A percentile compares a stretch with the other conserved stretches of the same genome.
phyloP scores from a whole-genome alignment of 2,888 invertebrate genomes.

The Pandemis heparana region DNA sequence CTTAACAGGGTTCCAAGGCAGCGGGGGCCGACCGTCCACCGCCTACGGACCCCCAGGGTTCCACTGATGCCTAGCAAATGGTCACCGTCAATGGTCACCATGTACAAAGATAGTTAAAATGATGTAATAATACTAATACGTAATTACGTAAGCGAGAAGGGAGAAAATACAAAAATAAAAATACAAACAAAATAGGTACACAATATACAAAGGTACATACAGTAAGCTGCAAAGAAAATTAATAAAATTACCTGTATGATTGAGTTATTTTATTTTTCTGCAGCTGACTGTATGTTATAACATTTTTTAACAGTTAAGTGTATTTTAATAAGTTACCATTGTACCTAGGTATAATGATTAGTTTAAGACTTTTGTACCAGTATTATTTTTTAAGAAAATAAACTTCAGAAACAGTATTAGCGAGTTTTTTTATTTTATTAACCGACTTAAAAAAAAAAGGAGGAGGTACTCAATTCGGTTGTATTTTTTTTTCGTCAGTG shows the following conservation, averaged over 20 bases:
- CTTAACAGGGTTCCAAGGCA: slow-evolving; percentile 72
- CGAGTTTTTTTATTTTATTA: too few species aligned
- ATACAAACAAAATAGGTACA: too few species aligned
- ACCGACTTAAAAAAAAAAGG: too few species aligned
- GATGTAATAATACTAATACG: not conserved
- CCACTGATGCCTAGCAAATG: slow-evolving; percentile 52
- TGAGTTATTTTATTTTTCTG: too few species aligned
- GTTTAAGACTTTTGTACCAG: slow-evolving; percentile 52
- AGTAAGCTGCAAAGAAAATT: too few species aligned
- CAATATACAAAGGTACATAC: too few species aligned
- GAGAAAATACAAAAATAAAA: too few species aligned
- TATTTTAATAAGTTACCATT: slow-evolving; percentile 35
- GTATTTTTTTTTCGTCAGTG: not conserved
- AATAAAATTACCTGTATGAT: too few species aligned
- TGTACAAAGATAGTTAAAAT: slow-evolving; percentile 15
- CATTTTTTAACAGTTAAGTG: too few species aligned
- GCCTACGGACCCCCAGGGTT: slow-evolving; percentile 74
- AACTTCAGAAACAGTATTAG: slow-evolving; percentile 18
- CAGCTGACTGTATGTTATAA: too few species aligned
- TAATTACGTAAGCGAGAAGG: not conserved
- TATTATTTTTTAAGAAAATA: slow-evolving; percentile 52
- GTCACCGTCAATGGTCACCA: not conserved
- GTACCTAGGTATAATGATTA: slow-evolving; percentile 35
- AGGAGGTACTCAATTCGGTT: too few species aligned
- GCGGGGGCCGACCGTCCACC: slow-evolving; percentile 57